These are phyloP conservation scores for Drosophila dunni DNA, from an alignment of 1,140 invertebrate genomes.

Conservation along the genomic window DNA sequence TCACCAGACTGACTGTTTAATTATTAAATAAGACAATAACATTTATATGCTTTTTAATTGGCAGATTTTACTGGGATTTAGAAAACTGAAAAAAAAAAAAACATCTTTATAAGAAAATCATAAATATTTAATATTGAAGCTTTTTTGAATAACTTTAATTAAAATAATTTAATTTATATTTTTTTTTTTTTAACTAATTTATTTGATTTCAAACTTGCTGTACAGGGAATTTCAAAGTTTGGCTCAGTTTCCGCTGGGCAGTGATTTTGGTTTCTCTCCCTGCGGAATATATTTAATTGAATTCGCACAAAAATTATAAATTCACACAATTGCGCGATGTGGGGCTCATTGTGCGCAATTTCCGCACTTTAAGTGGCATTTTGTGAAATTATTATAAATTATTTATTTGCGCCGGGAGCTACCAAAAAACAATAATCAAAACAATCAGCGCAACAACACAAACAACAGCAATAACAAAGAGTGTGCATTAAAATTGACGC, in stretches of 20 bases:
- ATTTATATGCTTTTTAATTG: no score
- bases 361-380: slow-evolving; percentile 65
- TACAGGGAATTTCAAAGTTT: not conserved
- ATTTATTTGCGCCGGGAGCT: slow-evolving; percentile 46
- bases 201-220: no score
- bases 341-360: slow-evolving; percentile 58
- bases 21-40: no score
- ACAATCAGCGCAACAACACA: slow-evolving; percentile 23
- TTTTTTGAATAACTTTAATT: no score
- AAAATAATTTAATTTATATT: no score
- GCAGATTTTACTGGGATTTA: no score
- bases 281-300: slow-evolving; percentile 45
- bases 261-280: not conserved
- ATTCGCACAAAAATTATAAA: slow-evolving; percentile 48
- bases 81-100: no score
- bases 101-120: no score
- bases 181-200: no score
- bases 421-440: slow-evolving; percentile 50
- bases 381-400: slow-evolving; percentile 68
- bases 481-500: slow-evolving; percentile 54
- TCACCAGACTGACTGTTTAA: no score
- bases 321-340: slow-evolving; percentile 43
- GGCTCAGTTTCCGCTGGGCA: not conserved
- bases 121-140: no score
- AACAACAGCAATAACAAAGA: slow-evolving; percentile 29